These are phyloP conservation scores for Sycobia sp. DNA, from an alignment of 1,140 invertebrate genomes.

Conservation along the genomic window DNA sequence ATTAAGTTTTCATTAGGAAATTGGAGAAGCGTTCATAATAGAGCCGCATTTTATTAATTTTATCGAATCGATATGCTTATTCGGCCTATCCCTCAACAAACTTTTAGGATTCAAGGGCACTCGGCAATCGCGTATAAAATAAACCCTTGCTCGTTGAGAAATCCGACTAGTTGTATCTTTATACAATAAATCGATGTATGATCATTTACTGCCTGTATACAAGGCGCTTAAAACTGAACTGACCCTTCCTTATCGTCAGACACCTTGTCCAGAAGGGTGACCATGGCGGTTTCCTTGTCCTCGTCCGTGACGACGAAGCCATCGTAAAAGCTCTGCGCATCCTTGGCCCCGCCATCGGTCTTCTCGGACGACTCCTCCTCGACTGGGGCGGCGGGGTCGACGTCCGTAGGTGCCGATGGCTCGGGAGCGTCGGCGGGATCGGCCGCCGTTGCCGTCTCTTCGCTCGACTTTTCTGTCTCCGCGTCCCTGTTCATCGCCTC, in stretches of 20 bases:
- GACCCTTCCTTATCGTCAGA: slow-evolving; percentile 11
- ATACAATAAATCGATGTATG: too few relatives aligned
- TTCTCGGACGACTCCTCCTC: not conserved
- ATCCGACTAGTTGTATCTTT: too few relatives aligned
- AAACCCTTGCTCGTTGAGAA: too few relatives aligned
- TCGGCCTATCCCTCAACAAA: too few relatives aligned
- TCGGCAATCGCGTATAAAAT: too few relatives aligned
- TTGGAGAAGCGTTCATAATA: too few relatives aligned
- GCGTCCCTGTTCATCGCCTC: not conserved
- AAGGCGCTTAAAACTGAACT: not conserved
- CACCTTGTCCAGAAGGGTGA: slow-evolving; percentile 21
- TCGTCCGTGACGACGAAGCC: slow-evolving; percentile 19
- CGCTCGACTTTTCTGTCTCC: not conserved
- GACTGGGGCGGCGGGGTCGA: not conserved
- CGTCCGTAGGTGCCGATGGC: not conserved
- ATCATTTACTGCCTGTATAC: too few relatives aligned
- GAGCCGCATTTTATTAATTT: too few relatives aligned
- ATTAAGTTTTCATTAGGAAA: not conserved
- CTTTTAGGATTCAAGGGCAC: too few relatives aligned
- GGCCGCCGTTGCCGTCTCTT: not conserved
- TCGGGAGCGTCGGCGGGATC: not conserved
- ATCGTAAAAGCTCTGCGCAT: slow-evolving; percentile 1
- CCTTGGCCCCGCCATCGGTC: not conserved
- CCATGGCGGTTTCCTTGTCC: slow-evolving; percentile 6
- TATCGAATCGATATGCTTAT: too few relatives aligned